These are phyloP conservation scores for Bicyclus anynana DNA, from an alignment of 1,140 invertebrate species.

Conservation along the genomic window DNA sequence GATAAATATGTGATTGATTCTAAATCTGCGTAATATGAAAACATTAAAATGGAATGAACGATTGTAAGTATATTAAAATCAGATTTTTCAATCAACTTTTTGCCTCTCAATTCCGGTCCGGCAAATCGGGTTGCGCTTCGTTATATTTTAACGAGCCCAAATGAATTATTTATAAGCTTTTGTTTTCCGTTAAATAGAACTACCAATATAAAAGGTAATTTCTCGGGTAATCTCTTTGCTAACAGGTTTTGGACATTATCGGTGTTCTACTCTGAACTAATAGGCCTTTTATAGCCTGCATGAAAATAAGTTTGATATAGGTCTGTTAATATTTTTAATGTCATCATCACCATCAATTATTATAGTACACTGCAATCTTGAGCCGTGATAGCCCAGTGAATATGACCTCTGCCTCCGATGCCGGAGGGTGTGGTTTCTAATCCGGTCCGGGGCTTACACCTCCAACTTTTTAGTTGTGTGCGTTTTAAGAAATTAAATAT, in stretches of 20 bases:
- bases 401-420: too few species aligned
- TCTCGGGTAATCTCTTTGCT: neutral
- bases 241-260: neutral
- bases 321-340: neutral
- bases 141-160: slow-evolving; percentile 23
- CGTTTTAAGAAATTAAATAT: too few species aligned
- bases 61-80: slow-evolving; percentile 8
- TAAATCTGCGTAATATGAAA: too few species aligned
- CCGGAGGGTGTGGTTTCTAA: too few species aligned
- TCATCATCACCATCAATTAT: neutral
- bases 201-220: neutral
- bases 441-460: too few species aligned
- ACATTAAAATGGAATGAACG: neutral
- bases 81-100: slow-evolving; percentile 15
- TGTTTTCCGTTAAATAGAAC: slow-evolving; percentile 19
- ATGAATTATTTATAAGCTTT: slow-evolving; percentile 25
- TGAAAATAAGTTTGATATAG: neutral
- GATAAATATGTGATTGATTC: too few species aligned
- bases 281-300: neutral
- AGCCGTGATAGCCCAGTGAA: too few species aligned
- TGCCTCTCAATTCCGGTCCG: slow-evolving; percentile 5
- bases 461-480: too few species aligned
- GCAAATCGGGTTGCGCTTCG: slow-evolving; percentile 5
- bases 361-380: too few species aligned
- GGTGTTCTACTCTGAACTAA: neutral